Evolutionary conservation across 2,113 vertebrate species (phyloP).

Genomic region (Candoia aspera): DNA sequence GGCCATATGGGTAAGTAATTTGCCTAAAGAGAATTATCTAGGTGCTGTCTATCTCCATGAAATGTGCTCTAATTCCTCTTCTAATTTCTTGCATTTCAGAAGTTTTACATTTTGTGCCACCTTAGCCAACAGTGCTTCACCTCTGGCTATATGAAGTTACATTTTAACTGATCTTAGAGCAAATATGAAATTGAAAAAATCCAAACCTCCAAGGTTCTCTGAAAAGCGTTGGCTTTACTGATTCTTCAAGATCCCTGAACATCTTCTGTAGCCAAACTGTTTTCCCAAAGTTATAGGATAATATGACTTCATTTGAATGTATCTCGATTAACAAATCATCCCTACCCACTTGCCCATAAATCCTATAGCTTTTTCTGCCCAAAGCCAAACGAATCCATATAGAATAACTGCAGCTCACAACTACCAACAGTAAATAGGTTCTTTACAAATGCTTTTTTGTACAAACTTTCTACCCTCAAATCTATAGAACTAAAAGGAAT

Average conservation of each 20-base stretch:
- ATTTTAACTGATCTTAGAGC: not conserved
- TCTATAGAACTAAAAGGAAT: slow-evolving; percentile 18
- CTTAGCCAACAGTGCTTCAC: not conserved
- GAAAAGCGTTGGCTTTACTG: not conserved
- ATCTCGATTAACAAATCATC: not conserved
- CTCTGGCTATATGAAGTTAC: not conserved
- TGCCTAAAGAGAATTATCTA: not conserved
- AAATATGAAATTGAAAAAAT: not conserved
- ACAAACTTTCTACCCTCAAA: not conserved
- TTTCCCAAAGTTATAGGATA: not conserved
- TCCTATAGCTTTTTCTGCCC: not conserved
- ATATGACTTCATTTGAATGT: not conserved
- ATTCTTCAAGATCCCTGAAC: not conserved
- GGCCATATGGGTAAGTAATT: not conserved
- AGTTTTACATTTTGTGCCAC: not conserved
- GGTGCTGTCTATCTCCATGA: not conserved
- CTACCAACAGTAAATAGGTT: not conserved
- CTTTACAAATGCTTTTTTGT: not conserved
- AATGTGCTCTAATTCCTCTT: not conserved
- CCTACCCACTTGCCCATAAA: not conserved
- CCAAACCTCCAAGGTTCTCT: not conserved
- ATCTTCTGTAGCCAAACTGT: not conserved
- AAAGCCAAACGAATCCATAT: not conserved
- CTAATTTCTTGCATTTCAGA: not conserved
- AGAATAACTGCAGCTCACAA: not conserved